Evolutionary conservation across 2,888 invertebrate genomes (phyloP), one percentile per base, ranked within the genome.

Genomic region (Eupithecia insigniata): DNA sequence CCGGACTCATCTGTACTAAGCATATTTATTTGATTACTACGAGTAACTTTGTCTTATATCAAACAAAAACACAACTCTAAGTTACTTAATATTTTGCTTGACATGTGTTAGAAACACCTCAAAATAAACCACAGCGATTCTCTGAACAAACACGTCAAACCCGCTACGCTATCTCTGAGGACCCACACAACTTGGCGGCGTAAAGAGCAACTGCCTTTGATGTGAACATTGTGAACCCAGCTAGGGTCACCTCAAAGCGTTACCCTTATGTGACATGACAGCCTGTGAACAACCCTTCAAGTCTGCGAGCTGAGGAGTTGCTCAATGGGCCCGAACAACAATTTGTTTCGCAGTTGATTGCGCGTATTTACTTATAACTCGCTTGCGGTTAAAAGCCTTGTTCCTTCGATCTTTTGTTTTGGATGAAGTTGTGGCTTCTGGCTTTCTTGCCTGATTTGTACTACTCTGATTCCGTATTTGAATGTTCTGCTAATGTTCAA

Each of bases 161-260:
- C 34, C 32, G 22, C 67, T n/a, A 39, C 61, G 26, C 26, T 58
- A 70, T 73, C 70, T 73, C 62, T 55, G 26, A 12, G 55, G 55
- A 67, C 12, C 43, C 68, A 68, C 70, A 70, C 70, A 67, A 67
- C 60, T 71, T 66, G 60, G 66, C 68, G 55, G 67, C 36, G 43
- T 60, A 66, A 66, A 66, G 69, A 71, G 71, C 66, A 71, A 62
- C 58, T 58, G 62, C 67, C 71, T 69, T 74, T 74, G 69, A 74
- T 69, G 55, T 55, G 55, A 26, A 22, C 55, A 26, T 55, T 55
- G 71, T 74, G 69, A 71, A 71, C 69, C 69, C 46, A 46, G 58
- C 28, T 30, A 32, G 69, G 68, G 69, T 71, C 74, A 71, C 55
- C 71, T 68, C 65, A 60, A 65, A 70, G 58, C 43, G 51, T 58